Base-by-base conservation (phyloP, 2,113 vertebrate genomes). In the Empidonax alnorum region DNA sequence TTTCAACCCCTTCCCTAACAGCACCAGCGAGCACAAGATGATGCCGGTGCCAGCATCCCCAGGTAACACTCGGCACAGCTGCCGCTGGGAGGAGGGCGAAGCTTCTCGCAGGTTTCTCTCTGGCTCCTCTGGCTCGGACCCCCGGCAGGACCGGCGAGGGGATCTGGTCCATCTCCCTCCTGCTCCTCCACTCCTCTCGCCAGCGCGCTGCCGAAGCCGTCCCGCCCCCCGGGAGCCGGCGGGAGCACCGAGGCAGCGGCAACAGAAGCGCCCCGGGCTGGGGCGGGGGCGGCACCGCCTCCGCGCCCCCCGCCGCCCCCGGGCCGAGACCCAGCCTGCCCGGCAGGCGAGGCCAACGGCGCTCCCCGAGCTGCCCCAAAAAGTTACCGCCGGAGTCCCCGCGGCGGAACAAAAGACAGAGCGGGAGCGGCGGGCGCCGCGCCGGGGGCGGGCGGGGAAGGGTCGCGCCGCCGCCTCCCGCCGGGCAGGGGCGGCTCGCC, bases 341-440 rank as follows among this genome's bases (percentile, higher is more conserved):
- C 56, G 7, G 21, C 50, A 10, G 56, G 56, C 56, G 44, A 65
- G 46, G 62, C 67, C 41, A 6, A 39, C 44, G 56, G 46, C 66
- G 50, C 55, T 50, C 65, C 76, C 71, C 75, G 61, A 91, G 71
- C 88, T 80, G 73, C 80, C 75, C 33, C 73, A 21, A 27, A 2
- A 74, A 93, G 88, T 78, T 68, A 33, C 58, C 14, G 84, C 59
- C 69, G 47, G 65, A 77, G 52, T 53, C 69, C 52, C 79, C 30
- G 52, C 58, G 78, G 84, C 53, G 87, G 52, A 84, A 95, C 94
- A 95, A 93, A 95, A 93, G 94, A 84, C 12, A 79, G 90, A 87
- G 87, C 73, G 3, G 44, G 55, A 92, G 82, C 59, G 53, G 71
- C 63, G 65, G 62, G 50, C 50, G 8, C 49, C 49, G 42, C 35